Conservation (phyloP, 1,140 invertebrate genomes). For the Hetaerina americana region DNA sequence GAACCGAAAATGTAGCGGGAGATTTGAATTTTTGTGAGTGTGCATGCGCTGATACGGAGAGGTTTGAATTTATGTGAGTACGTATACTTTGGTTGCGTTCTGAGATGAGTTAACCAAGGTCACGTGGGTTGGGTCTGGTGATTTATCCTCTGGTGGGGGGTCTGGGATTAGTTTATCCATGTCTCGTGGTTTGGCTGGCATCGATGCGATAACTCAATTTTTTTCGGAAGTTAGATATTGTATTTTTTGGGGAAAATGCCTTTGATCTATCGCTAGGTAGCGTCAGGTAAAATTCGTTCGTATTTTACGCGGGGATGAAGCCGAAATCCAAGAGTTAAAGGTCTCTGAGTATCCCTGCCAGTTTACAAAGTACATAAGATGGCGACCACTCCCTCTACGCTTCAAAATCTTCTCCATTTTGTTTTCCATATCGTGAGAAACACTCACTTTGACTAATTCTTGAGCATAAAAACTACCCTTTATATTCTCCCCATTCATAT, state of each 20-base stretch:
- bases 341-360: not conserved
- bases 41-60: too few species aligned
- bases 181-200: too few species aligned
- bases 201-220: too few species aligned
- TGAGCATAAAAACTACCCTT: not conserved
- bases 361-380: not conserved
- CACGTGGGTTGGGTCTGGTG: too few species aligned
- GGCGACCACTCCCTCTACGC: not conserved
- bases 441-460: not conserved
- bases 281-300: not conserved
- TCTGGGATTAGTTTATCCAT: too few species aligned
- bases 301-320: not conserved
- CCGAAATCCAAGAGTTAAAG: not conserved
- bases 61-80: too few species aligned
- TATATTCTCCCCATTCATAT: not conserved
- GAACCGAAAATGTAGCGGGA: too few species aligned
- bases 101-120: too few species aligned
- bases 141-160: too few species aligned
- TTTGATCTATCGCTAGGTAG: not conserved
- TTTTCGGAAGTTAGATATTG: too few species aligned
- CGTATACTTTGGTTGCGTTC: too few species aligned
- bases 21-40: too few species aligned
- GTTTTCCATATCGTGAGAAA: not conserved
- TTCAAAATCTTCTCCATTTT: not conserved
- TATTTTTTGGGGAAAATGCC: not conserved